Percentiles rank a stretch among this genome's conserved stretches.
phyloP scores from a whole-genome alignment of 2,888 invertebrate species.

The Megastigmus dorsalis region DNA sequence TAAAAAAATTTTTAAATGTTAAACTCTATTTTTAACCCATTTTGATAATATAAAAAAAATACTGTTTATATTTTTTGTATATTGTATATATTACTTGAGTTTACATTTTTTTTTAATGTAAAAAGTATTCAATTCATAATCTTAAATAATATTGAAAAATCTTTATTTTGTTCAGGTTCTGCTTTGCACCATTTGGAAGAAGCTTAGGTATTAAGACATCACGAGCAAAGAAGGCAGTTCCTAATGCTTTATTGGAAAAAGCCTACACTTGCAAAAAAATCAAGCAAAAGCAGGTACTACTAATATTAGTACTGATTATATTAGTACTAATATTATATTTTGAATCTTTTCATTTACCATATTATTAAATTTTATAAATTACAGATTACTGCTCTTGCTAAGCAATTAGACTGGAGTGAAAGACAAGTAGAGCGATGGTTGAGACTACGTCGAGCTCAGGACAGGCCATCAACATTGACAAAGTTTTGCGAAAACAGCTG shows the following conservation, averaged over 20 bases:
- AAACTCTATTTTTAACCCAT: too few species aligned
- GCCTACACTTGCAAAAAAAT: conserved; percentile 84
- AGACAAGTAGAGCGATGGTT: conserved; percentile 95
- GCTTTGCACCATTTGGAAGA: conserved; percentile 87
- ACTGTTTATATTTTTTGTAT: too few species aligned
- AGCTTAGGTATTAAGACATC: conserved; percentile 88
- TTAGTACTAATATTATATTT: background rate
- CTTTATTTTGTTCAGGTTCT: conserved; percentile 77
- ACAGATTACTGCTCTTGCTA: conserved; percentile 83
- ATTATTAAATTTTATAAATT: conserved; percentile 56
- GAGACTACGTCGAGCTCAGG: conserved; percentile 87
- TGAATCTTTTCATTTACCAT: background rate
- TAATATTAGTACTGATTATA: background rate
- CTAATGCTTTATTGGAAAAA: conserved; percentile 85
- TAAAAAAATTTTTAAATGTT: too few species aligned
- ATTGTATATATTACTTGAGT: too few species aligned
- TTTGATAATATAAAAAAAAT: too few species aligned
- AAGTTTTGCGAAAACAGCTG: conserved; percentile 95
- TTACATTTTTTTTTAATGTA: background rate
- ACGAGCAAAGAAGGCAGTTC: conserved; percentile 84
- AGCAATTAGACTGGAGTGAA: conserved; percentile 88
- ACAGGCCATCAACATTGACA: conserved; percentile 90
- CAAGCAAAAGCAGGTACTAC: conserved; percentile 87
- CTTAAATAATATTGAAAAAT: background rate
- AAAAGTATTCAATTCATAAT: background rate